Conservation (phyloP, 2,113 vertebrate species). For the Probosciger aterrimus region DNA sequence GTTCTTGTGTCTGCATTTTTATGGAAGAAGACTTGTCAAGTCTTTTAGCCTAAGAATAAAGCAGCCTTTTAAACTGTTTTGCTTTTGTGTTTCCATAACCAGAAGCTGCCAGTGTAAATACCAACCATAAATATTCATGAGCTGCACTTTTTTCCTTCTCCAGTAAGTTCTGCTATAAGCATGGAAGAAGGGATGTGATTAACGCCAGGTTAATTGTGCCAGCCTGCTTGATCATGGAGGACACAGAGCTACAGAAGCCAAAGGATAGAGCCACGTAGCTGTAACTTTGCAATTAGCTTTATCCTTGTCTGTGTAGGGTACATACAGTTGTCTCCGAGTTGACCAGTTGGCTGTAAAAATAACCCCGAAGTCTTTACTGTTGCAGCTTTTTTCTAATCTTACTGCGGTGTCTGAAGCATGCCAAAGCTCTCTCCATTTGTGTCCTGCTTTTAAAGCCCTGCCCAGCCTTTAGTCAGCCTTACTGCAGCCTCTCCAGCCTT, state of each 20-base stretch:
- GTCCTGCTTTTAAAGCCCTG: background rate
- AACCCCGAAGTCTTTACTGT: background rate
- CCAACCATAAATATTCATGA: background rate
- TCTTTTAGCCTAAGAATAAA: background rate
- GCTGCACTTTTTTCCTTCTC: background rate
- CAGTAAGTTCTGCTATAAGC: accelerated
- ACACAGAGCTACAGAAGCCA: background rate
- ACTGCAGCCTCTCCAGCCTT: background rate
- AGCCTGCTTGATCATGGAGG: background rate
- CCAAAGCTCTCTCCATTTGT: accelerated
- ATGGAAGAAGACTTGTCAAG: background rate
- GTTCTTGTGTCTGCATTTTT: accelerated
- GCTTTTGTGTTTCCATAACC: background rate
- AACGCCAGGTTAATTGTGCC: background rate
- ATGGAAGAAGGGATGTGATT: background rate
- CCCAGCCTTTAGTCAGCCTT: background rate
- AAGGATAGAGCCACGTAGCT: background rate
- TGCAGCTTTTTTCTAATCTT: background rate
- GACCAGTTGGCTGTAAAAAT: background rate
- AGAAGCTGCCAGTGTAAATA: background rate
- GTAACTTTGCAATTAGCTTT: too few relatives aligned
- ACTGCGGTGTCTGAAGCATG: accelerated
- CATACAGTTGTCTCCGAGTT: accelerated
- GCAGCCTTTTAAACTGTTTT: background rate
- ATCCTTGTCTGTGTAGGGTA: background rate